Conservation (phyloP, 2,113 vertebrate species). For the Camelus bactrianus region DNA sequence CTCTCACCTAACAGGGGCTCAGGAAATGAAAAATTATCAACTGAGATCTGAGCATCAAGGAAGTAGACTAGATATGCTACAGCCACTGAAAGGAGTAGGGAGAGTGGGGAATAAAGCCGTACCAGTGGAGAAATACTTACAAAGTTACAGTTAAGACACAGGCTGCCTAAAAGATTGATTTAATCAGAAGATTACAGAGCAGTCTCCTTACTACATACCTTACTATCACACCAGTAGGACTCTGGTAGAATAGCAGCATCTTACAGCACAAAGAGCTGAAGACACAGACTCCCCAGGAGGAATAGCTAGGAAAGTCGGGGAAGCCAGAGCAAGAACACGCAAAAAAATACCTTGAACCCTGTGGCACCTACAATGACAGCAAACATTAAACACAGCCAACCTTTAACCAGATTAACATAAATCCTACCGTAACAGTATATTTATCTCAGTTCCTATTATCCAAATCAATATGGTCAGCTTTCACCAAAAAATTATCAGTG, state of each 20-base stretch:
- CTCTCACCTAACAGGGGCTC: background rate
- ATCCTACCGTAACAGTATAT: background rate
- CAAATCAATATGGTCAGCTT: background rate
- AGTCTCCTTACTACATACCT: accelerated
- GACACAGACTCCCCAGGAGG: background rate
- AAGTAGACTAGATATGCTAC: background rate
- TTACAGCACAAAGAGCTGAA: background rate
- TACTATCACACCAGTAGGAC: accelerated
- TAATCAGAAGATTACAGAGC: background rate
- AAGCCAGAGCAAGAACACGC: background rate
- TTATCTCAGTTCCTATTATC: background rate
- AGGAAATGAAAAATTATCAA: background rate
- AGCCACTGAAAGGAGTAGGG: background rate
- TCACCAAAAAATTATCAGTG: background rate
- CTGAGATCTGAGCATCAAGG: background rate
- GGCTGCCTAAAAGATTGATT: background rate
- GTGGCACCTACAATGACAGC: background rate
- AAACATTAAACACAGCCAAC: background rate
- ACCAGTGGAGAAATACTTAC: background rate
- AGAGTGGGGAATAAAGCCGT: background rate
- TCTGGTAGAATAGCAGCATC: background rate
- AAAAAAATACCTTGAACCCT: background rate
- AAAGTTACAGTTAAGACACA: background rate
- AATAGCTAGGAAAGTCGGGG: background rate
- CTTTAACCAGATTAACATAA: background rate